Evolutionary conservation across 1,140 invertebrate genomes (phyloP).

Genomic region (Drosophila sp.): DNA sequence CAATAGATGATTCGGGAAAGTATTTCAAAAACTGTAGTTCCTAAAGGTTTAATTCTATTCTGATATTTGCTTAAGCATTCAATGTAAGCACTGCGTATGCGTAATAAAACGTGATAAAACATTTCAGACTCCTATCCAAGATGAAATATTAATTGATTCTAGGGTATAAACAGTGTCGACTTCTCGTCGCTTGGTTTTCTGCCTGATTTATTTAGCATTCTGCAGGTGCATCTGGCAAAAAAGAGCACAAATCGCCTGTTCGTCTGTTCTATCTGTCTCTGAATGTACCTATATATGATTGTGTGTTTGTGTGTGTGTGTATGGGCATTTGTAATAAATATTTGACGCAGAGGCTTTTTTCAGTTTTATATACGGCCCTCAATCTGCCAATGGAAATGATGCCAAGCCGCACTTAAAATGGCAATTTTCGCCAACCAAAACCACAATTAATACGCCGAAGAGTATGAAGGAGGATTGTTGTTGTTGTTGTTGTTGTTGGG

Average conservation of each 20-base stretch:
- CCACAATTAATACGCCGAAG: conserved; percentile 76
- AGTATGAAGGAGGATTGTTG: background rate
- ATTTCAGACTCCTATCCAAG: too few relatives aligned
- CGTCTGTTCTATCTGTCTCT: conserved; percentile 20
- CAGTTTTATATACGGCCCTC: conserved; percentile 40
- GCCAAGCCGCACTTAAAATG: conserved; percentile 81
- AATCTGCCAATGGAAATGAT: conserved; percentile 61
- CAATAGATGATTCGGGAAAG: too few relatives aligned
- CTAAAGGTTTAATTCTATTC: too few relatives aligned
- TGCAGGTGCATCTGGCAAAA: conserved; percentile 34
- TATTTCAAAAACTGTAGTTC: too few relatives aligned
- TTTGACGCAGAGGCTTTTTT: conserved; percentile 69
- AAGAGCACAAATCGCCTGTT: conserved; percentile 8
- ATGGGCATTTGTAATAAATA: conserved; percentile 70
- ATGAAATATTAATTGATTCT: background rate
- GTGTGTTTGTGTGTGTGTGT: conserved; percentile 29
- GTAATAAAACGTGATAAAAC: too few relatives aligned
- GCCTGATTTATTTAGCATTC: conserved; percentile 46
- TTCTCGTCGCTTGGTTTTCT: background rate
- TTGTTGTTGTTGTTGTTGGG: background rate
- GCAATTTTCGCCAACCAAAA: conserved; percentile 76
- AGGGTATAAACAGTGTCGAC: background rate
- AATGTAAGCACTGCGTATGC: too few relatives aligned
- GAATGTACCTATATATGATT: background rate
- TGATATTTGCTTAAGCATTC: too few relatives aligned